These are phyloP conservation scores for Takifugu flavidus DNA, from an alignment of 2,113 vertebrate genomes.

Conservation along the genomic window DNA sequence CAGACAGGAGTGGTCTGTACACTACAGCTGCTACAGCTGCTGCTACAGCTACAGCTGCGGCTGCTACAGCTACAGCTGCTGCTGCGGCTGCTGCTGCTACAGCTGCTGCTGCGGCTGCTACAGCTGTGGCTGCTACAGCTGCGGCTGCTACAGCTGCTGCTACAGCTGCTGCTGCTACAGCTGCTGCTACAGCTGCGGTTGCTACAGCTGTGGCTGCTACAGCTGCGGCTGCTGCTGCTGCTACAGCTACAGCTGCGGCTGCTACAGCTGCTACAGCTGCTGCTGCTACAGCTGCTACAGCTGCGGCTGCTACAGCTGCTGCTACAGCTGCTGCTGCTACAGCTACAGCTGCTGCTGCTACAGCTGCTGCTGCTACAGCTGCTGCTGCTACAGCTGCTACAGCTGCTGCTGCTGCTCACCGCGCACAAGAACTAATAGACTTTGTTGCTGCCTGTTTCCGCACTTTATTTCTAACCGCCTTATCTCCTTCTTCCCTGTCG, in stretches of 20 bases:
- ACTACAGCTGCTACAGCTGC: neutral
- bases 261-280: too few relatives aligned
- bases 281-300: too few relatives aligned
- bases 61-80: too few relatives aligned
- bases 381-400: too few relatives aligned
- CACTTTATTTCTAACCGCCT: conserved; percentile 68
- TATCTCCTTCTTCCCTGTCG: conserved; percentile 57
- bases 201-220: too few relatives aligned
- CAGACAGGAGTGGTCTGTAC: conserved; percentile 51
- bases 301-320: too few relatives aligned
- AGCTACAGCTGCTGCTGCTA: conserved; percentile 5
- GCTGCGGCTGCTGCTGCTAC: neutral
- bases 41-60: too few relatives aligned
- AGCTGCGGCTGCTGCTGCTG: too few relatives aligned
- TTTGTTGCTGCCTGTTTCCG: conserved; percentile 44
- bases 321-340: too few relatives aligned
- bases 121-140: neutral
- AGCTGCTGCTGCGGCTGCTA: neutral
- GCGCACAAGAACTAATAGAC: conserved; percentile 35
- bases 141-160: conserved; percentile 1
- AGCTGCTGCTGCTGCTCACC: conserved; percentile 20
- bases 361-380: neutral
- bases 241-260: too few relatives aligned
- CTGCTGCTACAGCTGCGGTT: too few relatives aligned
- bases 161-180: neutral